phyloP scores from a whole-genome alignment of 1,140 invertebrate genomes.

The Pseudomyrmex gracilis region DNA sequence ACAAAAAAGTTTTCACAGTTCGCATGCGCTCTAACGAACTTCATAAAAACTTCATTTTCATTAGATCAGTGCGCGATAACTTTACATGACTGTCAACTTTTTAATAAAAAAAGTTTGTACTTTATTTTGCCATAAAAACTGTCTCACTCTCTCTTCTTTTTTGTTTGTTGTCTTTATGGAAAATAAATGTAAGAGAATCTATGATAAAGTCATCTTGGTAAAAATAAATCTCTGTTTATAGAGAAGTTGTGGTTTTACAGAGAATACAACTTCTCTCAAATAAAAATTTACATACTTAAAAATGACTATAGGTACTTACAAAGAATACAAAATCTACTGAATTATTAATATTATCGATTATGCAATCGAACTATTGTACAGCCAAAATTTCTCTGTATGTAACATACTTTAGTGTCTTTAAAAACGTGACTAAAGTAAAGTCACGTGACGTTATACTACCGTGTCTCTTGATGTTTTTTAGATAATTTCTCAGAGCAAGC shows the following conservation, averaged over 20 bases:
- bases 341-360: no score
- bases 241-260: background rate
- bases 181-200: background rate
- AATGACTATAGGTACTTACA: background rate
- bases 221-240: background rate
- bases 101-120: background rate
- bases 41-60: background rate
- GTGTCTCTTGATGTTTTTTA: no score
- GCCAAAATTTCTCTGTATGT: no score
- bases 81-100: conserved; percentile 9
- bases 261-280: background rate
- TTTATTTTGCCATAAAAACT: background rate
- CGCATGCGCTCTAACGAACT: background rate
- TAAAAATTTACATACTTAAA: background rate
- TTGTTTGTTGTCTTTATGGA: background rate
- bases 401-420: no score
- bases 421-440: no score
- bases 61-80: background rate
- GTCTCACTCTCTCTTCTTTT: background rate
- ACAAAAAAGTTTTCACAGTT: background rate
- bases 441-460: no score
- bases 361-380: no score
- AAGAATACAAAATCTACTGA: no score
- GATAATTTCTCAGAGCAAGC: no score
- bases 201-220: background rate